Evolutionary conservation across 2,888 invertebrate species (phyloP), one percentile per base, ranked within the genome.

Genomic region (Sinodicranocentrus sp.): DNA sequence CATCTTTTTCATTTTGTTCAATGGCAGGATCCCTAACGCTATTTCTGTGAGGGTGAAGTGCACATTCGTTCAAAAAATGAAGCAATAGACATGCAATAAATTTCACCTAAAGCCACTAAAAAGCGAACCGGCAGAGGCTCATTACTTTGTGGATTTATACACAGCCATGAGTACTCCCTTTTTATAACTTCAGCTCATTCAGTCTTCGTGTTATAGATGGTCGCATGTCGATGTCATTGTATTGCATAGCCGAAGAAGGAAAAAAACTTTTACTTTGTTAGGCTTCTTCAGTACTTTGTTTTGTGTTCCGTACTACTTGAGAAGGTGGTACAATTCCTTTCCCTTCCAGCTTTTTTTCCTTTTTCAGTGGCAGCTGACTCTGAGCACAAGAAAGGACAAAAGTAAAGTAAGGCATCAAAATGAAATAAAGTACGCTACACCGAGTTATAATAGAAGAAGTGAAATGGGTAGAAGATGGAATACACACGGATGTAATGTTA

Each of bases 401-500:
- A 5, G 28, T 1, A 61, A 28, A 48, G 25, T 21, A 48, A 33
- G 39, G 43, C 48, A 68, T 68, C 25, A 68, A 68, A 68, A 68
- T 68, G 68, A 68, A 48, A 48, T 68, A 68, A 68, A 44, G n/a
- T 17, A 17, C 13, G 59, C n/a, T 39, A 39, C 39, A 39, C 13
- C 10, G 48, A 10, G 48, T 48, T 10, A 48, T n/a, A 15, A 10
- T 10, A 10, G 48, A 5, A 48, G 48, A 2, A 15, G 48, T 2
- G n/a, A n/a, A n/a, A 3, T 48, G 48, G 48, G 2, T n/a, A 26
- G 28, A 17, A 61, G 61, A 61, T 19, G n/a, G 21, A 21, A 17
- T n/a, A 17, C 54, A 54, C 6, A 21, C 65, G 65, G 65, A 68
- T 68, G 68, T 48, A 68, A 48, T 68, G 21, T 44, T 48, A 68